These are phyloP conservation scores for Amphiura filiformis DNA, from an alignment of 35 echinoderm and acorn worm species.

Conservation along the genomic window DNA sequence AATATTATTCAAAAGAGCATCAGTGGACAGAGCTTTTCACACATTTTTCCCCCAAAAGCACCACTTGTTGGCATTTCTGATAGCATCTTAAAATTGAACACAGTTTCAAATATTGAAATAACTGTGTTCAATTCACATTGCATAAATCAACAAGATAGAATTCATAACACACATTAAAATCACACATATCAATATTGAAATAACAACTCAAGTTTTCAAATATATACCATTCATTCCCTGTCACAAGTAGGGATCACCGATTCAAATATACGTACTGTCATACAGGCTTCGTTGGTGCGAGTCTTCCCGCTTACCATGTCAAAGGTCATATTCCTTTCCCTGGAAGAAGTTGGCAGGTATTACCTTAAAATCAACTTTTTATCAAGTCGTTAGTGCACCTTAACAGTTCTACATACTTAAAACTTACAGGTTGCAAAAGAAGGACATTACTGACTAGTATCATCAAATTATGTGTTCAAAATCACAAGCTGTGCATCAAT, in stretches of 20 bases:
- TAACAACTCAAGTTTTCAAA: neutral
- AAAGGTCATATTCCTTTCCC: neutral
- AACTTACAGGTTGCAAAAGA: too few species aligned
- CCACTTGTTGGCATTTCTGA: too few species aligned
- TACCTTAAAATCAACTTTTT: constrained; percentile 15
- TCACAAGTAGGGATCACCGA: neutral
- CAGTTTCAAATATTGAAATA: neutral
- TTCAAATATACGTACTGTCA: constrained; percentile 14
- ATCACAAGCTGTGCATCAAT: too few species aligned
- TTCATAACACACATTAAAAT: neutral
- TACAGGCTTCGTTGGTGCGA: neutral
- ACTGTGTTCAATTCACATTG: neutral
- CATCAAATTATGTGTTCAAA: too few species aligned
- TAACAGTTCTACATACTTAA: neutral
- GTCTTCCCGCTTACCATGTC: neutral
- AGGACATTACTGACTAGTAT: too few species aligned
- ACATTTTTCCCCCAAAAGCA: too few species aligned
- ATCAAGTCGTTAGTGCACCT: neutral
- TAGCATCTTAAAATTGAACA: too few species aligned
- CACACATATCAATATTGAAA: neutral
- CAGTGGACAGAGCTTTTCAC: too few species aligned
- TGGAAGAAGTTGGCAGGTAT: constrained; percentile 1
- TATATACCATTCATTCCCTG: neutral
- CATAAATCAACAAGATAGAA: neutral
- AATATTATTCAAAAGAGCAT: neutral